A percentile compares a stretch with the other conserved stretches of the same genome.
Evolutionary conservation across 2,888 invertebrate genomes (phyloP).

Genomic region (Conops quadrifasciatus): DNA sequence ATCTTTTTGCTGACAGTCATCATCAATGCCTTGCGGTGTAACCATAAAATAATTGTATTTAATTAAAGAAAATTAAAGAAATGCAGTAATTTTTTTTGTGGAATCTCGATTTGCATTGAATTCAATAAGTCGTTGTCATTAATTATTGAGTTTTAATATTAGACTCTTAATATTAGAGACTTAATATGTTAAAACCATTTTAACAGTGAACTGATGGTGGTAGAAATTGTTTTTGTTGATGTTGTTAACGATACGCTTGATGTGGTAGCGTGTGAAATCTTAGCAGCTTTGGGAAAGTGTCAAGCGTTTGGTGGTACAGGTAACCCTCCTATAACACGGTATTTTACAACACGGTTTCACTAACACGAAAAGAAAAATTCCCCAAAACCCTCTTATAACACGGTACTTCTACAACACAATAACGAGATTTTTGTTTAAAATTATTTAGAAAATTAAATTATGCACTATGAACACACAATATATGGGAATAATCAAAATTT

Average conservation of each 20-base stretch:
- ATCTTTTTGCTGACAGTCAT: constrained; percentile 34
- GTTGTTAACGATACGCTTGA: constrained; percentile 20
- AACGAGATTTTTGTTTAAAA: no score
- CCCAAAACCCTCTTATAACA: no score
- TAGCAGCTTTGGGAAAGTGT: not conserved
- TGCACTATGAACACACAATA: no score
- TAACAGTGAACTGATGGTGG: constrained; percentile 1
- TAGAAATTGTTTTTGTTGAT: constrained; percentile 16
- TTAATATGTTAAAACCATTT: not conserved
- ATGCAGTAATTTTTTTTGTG: not conserved
- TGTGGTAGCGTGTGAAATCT: constrained; percentile 31
- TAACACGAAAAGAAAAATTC: no score
- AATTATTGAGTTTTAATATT: no score
- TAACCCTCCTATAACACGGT: no score
- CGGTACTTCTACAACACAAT: no score
- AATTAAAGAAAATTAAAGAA: constrained; percentile 56
- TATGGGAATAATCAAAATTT: no score
- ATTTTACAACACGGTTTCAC: no score
- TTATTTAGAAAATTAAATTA: no score
- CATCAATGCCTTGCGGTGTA: constrained; percentile 36
- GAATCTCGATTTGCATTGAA: constrained; percentile 20
- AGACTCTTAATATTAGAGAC: no score
- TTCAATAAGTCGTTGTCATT: constrained; percentile 10
- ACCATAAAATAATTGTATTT: constrained; percentile 55
- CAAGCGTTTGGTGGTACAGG: no score